These are phyloP conservation scores for Homarus gammarus DNA, from an alignment of 2,888 invertebrate species.

Conservation along the genomic window DNA sequence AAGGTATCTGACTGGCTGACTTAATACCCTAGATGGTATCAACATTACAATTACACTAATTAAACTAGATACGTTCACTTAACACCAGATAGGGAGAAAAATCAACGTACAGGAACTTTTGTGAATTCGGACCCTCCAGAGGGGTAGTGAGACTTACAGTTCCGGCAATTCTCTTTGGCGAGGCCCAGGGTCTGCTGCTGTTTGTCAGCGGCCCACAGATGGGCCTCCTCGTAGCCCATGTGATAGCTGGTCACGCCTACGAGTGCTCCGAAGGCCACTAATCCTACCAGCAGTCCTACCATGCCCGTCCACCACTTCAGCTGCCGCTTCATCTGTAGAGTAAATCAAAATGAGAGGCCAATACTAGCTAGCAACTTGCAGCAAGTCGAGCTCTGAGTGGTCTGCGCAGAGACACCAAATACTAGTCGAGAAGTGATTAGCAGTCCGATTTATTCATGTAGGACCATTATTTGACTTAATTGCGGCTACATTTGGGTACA, in stretches of 20 bases:
- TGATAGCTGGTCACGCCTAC: conserved; percentile 1
- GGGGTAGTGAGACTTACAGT: neutral
- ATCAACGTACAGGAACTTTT: neutral
- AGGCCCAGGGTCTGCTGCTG: neutral
- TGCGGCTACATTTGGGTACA: too few species aligned
- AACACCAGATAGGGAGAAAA: too few species aligned
- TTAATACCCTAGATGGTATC: neutral
- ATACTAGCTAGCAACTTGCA: too few species aligned
- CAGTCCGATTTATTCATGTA: too few species aligned
- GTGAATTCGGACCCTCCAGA: neutral
- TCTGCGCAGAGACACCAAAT: too few species aligned
- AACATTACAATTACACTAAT: neutral
- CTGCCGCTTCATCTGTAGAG: neutral
- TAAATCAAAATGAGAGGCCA: too few species aligned
- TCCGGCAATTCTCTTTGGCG: neutral
- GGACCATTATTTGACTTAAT: too few species aligned
- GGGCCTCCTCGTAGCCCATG: neutral
- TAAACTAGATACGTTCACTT: neutral
- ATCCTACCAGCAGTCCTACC: neutral
- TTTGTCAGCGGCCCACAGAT: neutral
- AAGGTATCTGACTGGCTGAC: neutral
- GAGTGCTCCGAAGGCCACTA: neutral
- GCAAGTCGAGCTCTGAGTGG: too few species aligned
- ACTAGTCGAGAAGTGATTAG: too few species aligned
- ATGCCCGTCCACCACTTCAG: neutral